These are phyloP conservation scores for Papilio gigon DNA, from an alignment of 2,888 invertebrate species.

Conservation along the genomic window DNA sequence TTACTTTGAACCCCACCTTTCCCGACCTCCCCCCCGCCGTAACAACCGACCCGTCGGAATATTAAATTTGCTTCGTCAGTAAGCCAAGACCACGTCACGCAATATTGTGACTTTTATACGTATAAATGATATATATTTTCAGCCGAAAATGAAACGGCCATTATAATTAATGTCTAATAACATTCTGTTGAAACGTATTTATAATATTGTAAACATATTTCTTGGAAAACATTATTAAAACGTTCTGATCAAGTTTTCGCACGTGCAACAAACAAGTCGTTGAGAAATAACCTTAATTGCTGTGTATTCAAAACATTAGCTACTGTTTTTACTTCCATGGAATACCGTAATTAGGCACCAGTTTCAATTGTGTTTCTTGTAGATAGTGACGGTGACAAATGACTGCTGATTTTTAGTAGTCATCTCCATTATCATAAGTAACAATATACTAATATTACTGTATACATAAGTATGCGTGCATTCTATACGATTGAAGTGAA, in stretches of 20 bases:
- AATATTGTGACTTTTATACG: slow-evolving; percentile 69
- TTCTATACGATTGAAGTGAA: slow-evolving; percentile 62
- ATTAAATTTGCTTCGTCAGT: slow-evolving; percentile 73
- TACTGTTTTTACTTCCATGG: background rate
- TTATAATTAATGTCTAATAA: slow-evolving; percentile 20
- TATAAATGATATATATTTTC: slow-evolving; percentile 46
- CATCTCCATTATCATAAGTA: background rate
- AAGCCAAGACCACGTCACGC: slow-evolving; percentile 56
- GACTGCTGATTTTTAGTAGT: background rate
- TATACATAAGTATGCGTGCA: slow-evolving; percentile 33
- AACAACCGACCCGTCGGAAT: slow-evolving; percentile 66
- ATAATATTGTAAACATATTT: background rate
- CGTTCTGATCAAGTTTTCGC: background rate
- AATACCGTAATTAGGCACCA: background rate
- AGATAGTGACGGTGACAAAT: background rate
- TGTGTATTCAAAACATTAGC: background rate
- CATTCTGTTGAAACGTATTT: background rate
- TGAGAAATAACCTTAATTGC: background rate
- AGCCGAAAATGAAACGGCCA: slow-evolving; percentile 17
- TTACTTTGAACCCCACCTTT: slow-evolving; percentile 51
- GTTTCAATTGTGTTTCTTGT: background rate
- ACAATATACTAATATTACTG: background rate
- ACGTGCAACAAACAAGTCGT: background rate
- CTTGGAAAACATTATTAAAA: background rate
- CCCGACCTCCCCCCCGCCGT: slow-evolving; percentile 54